These are phyloP conservation scores for Galeopterus variegatus DNA, from an alignment of 2,113 vertebrate species.

Conservation along the genomic window DNA sequence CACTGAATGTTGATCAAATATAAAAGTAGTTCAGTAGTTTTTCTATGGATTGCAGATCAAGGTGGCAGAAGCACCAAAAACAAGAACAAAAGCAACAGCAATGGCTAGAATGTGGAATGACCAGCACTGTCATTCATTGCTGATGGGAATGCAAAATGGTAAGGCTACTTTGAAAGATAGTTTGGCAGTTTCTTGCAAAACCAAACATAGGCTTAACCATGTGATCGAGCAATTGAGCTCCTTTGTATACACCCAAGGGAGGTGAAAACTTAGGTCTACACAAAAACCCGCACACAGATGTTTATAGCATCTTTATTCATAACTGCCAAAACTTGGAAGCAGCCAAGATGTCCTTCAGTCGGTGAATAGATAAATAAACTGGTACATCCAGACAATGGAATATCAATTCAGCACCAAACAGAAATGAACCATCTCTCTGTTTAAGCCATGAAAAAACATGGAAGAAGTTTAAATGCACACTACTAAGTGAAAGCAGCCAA, in stretches of 20 bases:
- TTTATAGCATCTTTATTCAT: background rate
- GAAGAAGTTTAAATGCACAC: background rate
- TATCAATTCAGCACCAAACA: background rate
- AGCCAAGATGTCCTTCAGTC: background rate
- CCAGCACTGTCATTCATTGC: background rate
- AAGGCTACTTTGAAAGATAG: background rate
- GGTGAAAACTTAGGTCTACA: background rate
- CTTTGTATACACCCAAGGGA: background rate
- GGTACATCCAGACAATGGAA: background rate
- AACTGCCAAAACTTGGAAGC: background rate
- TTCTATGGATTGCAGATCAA: background rate
- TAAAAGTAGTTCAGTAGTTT: background rate
- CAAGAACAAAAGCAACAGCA: background rate
- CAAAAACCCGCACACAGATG: background rate
- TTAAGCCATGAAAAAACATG: background rate
- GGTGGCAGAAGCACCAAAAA: background rate
- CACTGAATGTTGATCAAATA: background rate
- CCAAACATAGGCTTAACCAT: background rate
- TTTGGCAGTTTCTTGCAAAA: background rate
- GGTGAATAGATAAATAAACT: background rate
- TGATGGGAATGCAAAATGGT: background rate
- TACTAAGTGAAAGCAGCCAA: background rate
- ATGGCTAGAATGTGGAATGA: background rate
- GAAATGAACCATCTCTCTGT: background rate
- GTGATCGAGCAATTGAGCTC: background rate